These are phyloP conservation scores for Nephrocerus scutellatus DNA, from an alignment of 2,888 invertebrate species.

Conservation along the genomic window DNA sequence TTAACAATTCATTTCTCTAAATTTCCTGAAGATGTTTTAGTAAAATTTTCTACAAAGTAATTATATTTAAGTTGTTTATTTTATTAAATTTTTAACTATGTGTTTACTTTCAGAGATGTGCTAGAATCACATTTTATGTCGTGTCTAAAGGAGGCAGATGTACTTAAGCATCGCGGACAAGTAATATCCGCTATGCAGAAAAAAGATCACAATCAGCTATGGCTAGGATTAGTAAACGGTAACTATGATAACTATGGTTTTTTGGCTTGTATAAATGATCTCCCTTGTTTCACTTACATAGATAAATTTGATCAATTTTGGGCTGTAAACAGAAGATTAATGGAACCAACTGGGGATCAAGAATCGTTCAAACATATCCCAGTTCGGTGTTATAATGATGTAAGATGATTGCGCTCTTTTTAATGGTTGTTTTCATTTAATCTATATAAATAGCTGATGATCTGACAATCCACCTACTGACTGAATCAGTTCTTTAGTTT, in stretches of 20 bases:
- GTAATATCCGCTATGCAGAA: constrained; percentile 88
- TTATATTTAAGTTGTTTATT: neutral
- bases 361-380: constrained; percentile 87
- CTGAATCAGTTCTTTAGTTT: too few species aligned
- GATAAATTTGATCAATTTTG: constrained; percentile 99
- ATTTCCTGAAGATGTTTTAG: constrained; percentile 84
- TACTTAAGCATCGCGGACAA: constrained; percentile 89
- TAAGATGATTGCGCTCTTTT: constrained; percentile 24
- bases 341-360: constrained; percentile 76
- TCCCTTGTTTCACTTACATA: constrained; percentile 44
- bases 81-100: neutral
- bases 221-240: constrained; percentile 92
- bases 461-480: neutral
- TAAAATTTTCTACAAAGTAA: constrained; percentile 79
- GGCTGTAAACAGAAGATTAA: constrained; percentile 90
- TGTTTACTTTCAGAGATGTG: constrained; percentile 59
- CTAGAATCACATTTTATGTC: constrained; percentile 94
- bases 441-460: too few species aligned
- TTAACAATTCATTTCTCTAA: constrained; percentile 91
- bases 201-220: constrained; percentile 93
- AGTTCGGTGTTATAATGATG: constrained; percentile 70
- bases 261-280: neutral
- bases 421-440: neutral
- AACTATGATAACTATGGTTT: constrained; percentile 23
- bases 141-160: constrained; percentile 95